Evolutionary conservation across 1,140 invertebrate species (phyloP).

Genomic region (Trachymyrmex septentrionalis): DNA sequence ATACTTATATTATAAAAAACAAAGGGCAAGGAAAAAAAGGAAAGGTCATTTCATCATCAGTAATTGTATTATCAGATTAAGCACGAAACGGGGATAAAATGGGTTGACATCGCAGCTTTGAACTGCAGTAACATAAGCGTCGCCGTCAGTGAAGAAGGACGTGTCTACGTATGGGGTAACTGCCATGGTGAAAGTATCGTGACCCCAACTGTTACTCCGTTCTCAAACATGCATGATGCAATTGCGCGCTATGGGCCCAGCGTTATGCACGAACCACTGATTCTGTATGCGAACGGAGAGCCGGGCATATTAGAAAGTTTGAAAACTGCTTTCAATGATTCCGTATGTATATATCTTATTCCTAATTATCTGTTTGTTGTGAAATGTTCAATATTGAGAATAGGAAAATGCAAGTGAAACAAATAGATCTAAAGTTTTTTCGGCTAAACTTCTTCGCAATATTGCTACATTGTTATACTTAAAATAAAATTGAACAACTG

Average conservation of each 20-base stretch:
- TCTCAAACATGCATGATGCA: constrained; percentile 88
- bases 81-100: constrained; percentile 79
- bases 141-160: constrained; percentile 88
- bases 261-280: constrained; percentile 88
- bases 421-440: neutral
- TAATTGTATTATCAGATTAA: constrained; percentile 65
- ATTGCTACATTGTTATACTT: no score
- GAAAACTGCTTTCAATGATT: constrained; percentile 88
- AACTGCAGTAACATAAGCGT: constrained; percentile 89
- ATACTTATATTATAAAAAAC: neutral
- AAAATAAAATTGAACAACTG: no score
- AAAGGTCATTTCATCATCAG: neutral
- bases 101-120: constrained; percentile 89
- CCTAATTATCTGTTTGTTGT: neutral
- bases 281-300: constrained; percentile 87
- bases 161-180: constrained; percentile 90
- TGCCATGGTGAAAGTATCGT: constrained; percentile 89
- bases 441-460: no score
- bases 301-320: constrained; percentile 86
- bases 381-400: neutral
- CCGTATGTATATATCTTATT: constrained; percentile 83
- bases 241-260: constrained; percentile 89
- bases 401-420: neutral
- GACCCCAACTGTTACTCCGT: constrained; percentile 86
- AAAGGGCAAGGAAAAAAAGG: neutral